Conservation (phyloP, 2,888 invertebrate genomes). For the Euplagia quadripunctaria region DNA sequence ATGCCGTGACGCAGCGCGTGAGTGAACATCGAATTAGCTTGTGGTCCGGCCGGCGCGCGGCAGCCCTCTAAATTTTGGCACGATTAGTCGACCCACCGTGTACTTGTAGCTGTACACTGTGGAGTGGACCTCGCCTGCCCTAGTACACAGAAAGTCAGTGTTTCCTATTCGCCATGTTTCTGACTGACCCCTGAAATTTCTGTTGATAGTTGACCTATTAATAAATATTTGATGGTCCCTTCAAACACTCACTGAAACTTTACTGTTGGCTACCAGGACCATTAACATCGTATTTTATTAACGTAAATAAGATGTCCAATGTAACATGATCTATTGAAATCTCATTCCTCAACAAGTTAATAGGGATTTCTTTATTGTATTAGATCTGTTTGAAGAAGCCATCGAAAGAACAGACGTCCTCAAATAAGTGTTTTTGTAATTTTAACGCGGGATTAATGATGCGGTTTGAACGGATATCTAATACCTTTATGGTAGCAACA, state of each 20-base stretch:
- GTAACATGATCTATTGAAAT: slow-evolving; percentile 24
- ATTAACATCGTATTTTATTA: slow-evolving; percentile 51
- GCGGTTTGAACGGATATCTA: slow-evolving; percentile 3
- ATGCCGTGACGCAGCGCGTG: no score
- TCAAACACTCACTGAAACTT: slow-evolving; percentile 47
- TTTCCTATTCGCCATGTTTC: no score
- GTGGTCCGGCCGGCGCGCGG: no score
- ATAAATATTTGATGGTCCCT: slow-evolving; percentile 51
- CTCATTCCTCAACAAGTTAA: neutral
- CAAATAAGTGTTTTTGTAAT: slow-evolving; percentile 20
- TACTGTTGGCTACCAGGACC: slow-evolving; percentile 27
- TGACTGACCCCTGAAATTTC: neutral
- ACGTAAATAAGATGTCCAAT: slow-evolving; percentile 36
- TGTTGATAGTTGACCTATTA: slow-evolving; percentile 36
- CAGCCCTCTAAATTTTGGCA: no score
- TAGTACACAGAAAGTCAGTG: no score
- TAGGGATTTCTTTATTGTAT: slow-evolving; percentile 17
- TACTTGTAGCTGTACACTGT: no score
- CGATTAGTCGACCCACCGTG: no score
- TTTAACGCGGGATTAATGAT: slow-evolving; percentile 19
- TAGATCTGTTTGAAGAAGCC: slow-evolving; percentile 22
- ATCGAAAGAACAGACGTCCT: slow-evolving; percentile 27
- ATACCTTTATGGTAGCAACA: neutral
- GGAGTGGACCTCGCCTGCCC: no score
- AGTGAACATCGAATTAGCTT: no score